Base-by-base conservation (phyloP, 37 sponge, comb jelly and placozoan genomes). In the Amphimedon queenslandica region DNA sequence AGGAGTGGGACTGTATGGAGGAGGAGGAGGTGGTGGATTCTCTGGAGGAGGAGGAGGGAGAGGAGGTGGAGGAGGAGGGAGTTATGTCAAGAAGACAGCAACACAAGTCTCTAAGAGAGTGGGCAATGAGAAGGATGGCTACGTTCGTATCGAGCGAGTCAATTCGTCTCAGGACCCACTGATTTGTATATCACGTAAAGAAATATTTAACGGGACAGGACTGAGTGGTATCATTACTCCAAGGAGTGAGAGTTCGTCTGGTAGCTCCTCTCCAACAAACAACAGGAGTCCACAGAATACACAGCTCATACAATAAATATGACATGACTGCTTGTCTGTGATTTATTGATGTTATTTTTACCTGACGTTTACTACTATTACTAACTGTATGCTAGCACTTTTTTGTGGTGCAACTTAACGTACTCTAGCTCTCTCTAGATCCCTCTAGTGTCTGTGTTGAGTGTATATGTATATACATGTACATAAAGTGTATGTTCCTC, bases 41-140 rank as follows among this genome's bases (percentile, higher is more conserved):
- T 31, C 41, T 18, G 79, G 79, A 34, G 57, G 61, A 23, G 58
- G 57, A 18, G 90, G 86, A 55, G 86, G 86, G 21, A 64, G 84
- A 31, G 86, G 86, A 53, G 86, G 86, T 5, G 86, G 86, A 38
- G 86, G 86, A n/a, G 86, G 86, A 13, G 85, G 85, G 10, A 86
- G 86, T 69, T 86, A 64, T 40, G 76, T 86, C 27, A 74, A 73
- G 5, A 25, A 74, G 1, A 67, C 53, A 39, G 86, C 58, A n/a
- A 28, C 37, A 2, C 41, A 79, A 24, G 86, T 86, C 18, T 31
- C n/a, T 56, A 79, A 63, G 47, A 36, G 42, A 13, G 42, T 86
- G 37, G 70, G 76, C 2, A 63, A 79, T 51, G 70, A 75, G 4
- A 47, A 42, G 4, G 51, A 86, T 43, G 86, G 86, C n/a, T n/a